Percentiles rank a stretch among this genome's conserved stretches.
Evolutionary conservation across 2,113 vertebrate genomes (phyloP).

Genomic region (Oenanthe oenanthe): DNA sequence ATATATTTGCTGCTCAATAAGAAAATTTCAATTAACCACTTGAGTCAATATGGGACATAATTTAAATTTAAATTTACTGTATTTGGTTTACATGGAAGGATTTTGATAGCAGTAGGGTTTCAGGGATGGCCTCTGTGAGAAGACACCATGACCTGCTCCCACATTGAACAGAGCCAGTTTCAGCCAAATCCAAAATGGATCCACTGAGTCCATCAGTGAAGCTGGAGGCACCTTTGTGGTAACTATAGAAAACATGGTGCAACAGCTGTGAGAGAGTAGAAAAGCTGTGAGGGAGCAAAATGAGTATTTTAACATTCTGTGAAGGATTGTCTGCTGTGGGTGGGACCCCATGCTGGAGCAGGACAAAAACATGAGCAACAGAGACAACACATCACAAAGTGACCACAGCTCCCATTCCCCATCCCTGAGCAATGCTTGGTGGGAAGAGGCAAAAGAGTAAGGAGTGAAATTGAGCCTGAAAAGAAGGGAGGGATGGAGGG

Average conservation of each 20-base stretch:
- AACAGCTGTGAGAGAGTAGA: neutral
- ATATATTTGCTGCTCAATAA: neutral
- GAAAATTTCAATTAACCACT: neutral
- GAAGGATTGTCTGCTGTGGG: neutral
- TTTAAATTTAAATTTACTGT: neutral
- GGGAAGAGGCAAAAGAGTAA: neutral
- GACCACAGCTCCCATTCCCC: neutral
- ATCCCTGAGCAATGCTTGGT: rapidly evolving
- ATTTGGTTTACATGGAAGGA: neutral
- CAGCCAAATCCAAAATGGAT: neutral
- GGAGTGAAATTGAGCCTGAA: neutral
- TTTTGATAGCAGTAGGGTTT: neutral
- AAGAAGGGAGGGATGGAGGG: neutral
- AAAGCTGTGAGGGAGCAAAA: neutral
- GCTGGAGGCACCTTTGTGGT: neutral
- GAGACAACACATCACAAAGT: neutral
- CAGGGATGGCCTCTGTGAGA: neutral
- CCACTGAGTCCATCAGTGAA: neutral
- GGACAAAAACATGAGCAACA: neutral
- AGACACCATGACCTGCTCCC: neutral
- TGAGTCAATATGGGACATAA: neutral
- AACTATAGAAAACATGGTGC: neutral
- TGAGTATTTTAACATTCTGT: rapidly evolving
- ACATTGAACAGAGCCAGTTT: neutral
- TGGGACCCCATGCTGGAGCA: rapidly evolving